Evolutionary conservation across 2,113 vertebrate genomes (phyloP).

Genomic region (Pipa parva): DNA sequence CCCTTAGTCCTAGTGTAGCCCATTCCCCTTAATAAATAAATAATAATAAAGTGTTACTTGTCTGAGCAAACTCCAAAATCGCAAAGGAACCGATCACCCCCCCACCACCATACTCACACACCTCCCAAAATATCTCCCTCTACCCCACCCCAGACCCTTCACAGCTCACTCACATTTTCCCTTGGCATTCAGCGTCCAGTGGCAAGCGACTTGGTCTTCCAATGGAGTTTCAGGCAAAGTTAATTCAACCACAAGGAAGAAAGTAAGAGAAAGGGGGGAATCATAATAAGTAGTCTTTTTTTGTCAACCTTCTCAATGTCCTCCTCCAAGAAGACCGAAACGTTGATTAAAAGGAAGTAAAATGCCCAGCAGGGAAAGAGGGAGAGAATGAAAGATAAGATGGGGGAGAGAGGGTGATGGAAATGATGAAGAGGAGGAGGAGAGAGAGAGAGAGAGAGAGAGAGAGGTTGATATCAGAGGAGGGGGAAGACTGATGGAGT

Average conservation of each 20-base stretch:
- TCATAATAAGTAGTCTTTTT: background rate
- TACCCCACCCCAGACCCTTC: background rate
- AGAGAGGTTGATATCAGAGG: constrained; percentile 31
- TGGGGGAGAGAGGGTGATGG: constrained; percentile 26
- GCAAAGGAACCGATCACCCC: background rate
- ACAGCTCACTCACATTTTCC: constrained; percentile 29
- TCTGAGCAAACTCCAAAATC: background rate
- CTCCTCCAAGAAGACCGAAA: constrained; percentile 17
- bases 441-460: constrained; percentile 18
- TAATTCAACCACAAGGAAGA: background rate
- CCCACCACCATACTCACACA: background rate
- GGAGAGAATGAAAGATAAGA: background rate
- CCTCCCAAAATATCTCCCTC: background rate
- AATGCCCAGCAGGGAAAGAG: background rate
- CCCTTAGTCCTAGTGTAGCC: too few species aligned
- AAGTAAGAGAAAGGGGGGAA: constrained; percentile 4
- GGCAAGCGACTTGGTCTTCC: background rate
- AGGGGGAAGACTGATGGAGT: constrained; percentile 8
- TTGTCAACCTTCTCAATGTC: background rate
- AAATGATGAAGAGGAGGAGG: background rate
- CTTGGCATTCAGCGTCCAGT: constrained; percentile 21
- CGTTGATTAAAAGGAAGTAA: background rate
- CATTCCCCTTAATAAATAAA: too few species aligned
- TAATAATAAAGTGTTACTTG: background rate
- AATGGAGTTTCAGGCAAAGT: constrained; percentile 8